phyloP scores from a whole-genome alignment of 2,888 invertebrate genomes.

The Busseola fusca region DNA sequence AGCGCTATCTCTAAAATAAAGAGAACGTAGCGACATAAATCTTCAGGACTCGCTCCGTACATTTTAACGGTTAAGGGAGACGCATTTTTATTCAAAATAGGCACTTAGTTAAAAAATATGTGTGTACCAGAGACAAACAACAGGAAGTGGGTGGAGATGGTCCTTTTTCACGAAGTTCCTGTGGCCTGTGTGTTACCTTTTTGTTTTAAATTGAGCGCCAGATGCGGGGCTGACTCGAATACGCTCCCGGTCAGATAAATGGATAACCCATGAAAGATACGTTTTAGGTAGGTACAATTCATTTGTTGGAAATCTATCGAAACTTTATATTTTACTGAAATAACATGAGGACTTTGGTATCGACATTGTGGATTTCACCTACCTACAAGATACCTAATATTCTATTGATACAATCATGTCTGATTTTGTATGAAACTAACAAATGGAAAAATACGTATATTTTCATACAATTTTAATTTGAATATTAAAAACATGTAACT shows the following conservation, averaged over 20 bases:
- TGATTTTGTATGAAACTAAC: neutral
- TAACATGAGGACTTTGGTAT: neutral
- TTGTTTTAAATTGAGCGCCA: slow-evolving; percentile 64
- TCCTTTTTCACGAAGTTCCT: slow-evolving; percentile 76
- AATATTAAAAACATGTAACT: too few species aligned
- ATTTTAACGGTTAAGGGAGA: slow-evolving; percentile 84
- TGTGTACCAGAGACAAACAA: slow-evolving; percentile 84
- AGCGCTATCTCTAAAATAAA: slow-evolving; percentile 66
- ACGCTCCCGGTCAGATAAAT: slow-evolving; percentile 44
- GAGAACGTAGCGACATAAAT: slow-evolving; percentile 75
- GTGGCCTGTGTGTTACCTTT: slow-evolving; percentile 70
- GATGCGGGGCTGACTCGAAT: slow-evolving; percentile 61
- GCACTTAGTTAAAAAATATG: slow-evolving; percentile 89
- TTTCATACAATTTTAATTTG: neutral
- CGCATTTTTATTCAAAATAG: slow-evolving; percentile 88
- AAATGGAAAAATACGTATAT: too few species aligned
- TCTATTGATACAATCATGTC: neutral
- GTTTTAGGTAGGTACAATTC: neutral
- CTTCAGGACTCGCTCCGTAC: slow-evolving; percentile 74
- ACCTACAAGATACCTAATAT: neutral
- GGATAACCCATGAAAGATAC: neutral
- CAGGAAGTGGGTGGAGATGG: slow-evolving; percentile 82
- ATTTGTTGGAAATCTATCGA: neutral
- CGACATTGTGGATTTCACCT: too few species aligned
- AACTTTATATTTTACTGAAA: neutral